Base-by-base conservation (phyloP, 1,140 invertebrate species). In the Chymomyza costata region DNA sequence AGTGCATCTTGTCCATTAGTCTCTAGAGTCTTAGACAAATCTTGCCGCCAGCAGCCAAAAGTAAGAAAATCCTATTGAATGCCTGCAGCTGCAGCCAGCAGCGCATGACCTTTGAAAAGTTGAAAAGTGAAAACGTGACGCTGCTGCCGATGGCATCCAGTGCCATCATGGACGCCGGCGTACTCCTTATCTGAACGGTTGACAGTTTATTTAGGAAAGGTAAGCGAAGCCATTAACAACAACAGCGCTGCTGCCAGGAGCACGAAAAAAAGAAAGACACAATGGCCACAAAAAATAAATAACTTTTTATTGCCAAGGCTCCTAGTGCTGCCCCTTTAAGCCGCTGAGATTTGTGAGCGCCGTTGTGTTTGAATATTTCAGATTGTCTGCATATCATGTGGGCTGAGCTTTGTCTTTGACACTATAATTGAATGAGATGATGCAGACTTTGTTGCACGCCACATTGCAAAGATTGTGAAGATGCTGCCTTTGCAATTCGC, bases 191-290 rank as follows among this genome's bases (percentile, higher is more conserved):
- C 47, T 45, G n/a, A 15, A 39, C 49, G 53, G 74, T 80, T 80
- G 73, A 73, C 73, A 80, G 74, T 80, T 80, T n/a, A n/a, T n/a
- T n/a, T 80, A 73, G 74, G 67, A 80, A 80, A 71, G 73, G 56
- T 57, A 66, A 30, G 45, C 32, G 32, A 34, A 34, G 47, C 65
- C 76, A 61, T 49, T 49, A 45, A 35, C 40, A 51, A 34, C 28
- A 32, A 34, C 37, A 35, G 3, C 31, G 30, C 44, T 35, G 14
- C 61, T 43, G 31, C 38, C 48, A 58, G 61, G 41, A 58, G 55
- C 41, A 17, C n/a, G 21, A 25, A 25, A 10, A n/a, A 52, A 62
- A 49, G 51, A 53, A 43, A 58, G 59, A 13, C 53, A 57, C 49
- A 45, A 54, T 44, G 45, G 56, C 44, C 28, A 30, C 16, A 31